Percentiles rank a stretch among this genome's conserved stretches.
These are phyloP conservation scores for Chelonus formosanus DNA, from an alignment of 2,888 invertebrate species.

Conservation along the genomic window DNA sequence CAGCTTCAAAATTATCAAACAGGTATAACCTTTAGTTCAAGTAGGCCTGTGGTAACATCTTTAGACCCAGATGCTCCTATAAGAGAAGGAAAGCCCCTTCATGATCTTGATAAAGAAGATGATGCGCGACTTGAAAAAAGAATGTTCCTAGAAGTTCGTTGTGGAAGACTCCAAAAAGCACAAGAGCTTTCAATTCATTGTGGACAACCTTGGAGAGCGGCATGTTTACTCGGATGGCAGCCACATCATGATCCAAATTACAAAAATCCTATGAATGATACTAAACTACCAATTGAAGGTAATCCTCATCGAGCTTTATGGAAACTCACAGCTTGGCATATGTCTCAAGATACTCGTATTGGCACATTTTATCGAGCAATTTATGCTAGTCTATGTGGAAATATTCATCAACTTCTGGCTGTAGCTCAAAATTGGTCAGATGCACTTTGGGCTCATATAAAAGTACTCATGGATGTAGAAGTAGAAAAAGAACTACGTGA, in stretches of 20 bases:
- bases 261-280: constrained; percentile 51
- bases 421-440: constrained; percentile 90
- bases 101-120: constrained; percentile 89
- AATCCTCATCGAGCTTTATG: constrained; percentile 84
- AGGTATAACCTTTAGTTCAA: constrained; percentile 70
- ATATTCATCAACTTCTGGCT: constrained; percentile 78
- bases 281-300: constrained; percentile 75
- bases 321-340: constrained; percentile 77
- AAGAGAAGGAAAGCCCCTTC: constrained; percentile 79
- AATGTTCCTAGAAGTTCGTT: constrained; percentile 72
- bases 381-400: constrained; percentile 76
- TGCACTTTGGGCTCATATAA: constrained; percentile 87
- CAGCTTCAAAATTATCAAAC: constrained; percentile 70
- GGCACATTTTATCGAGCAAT: constrained; percentile 59
- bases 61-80: constrained; percentile 92
- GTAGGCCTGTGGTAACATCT: constrained; percentile 71
- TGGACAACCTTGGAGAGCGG: constrained; percentile 93
- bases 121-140: constrained; percentile 67
- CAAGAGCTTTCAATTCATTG: constrained; percentile 83
- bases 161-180: constrained; percentile 87
- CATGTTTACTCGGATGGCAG: constrained; percentile 89
- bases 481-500: constrained; percentile 82
- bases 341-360: constrained; percentile 58
- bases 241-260: constrained; percentile 87
- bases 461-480: constrained; percentile 81